Evolutionary conservation across 2,113 vertebrate species (phyloP), one percentile per base, ranked within the genome.

Genomic region (Pollachius pollachius): DNA sequence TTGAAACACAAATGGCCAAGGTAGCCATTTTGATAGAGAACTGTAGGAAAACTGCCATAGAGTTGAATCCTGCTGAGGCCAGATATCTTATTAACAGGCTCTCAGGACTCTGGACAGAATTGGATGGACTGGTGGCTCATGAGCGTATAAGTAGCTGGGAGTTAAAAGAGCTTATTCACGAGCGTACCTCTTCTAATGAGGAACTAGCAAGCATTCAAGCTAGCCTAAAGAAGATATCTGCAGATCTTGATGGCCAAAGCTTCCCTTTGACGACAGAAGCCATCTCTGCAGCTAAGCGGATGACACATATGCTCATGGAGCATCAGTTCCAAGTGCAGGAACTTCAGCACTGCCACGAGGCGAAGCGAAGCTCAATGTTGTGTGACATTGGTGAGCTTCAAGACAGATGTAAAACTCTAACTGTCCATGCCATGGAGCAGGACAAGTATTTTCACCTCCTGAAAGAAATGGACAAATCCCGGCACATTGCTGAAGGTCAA

Each of bases 11-110:
- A 19, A 73, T 93, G 23, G 71, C 65, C 8, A 69, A 84, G 9
- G 78, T 94, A 19, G 87, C 92, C 13, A 64, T 79, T 16, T 77
- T 90, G 79, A 84, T 87, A 27, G 89, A 85, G 52, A 89, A 89
- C 9, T 91, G 83, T 17, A 70, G 75, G 68, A 73, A 85, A 17
- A 72, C 89, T 52, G 77, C 69, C 25, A 62, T 70, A 8, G 87
- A 87, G n/a, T 82, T 96, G 59, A 95, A 75, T 81, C 80, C 94
- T 27, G 92, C 90, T 48, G 96, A 98, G 79, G 91, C 90, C 37
- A 75, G 93, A 0, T 95, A 95, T 88, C 88, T 99, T 56, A 84
- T 81, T 68, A 92, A 95, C 78, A 91, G 88, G 0, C 85, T 97
- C 68, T 90, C 89, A 64, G 91, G 84, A 60, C 90, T 97, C 64